These are phyloP conservation scores for Linnaemya vulpina DNA, from an alignment of 2,888 invertebrate species.

Conservation along the genomic window DNA sequence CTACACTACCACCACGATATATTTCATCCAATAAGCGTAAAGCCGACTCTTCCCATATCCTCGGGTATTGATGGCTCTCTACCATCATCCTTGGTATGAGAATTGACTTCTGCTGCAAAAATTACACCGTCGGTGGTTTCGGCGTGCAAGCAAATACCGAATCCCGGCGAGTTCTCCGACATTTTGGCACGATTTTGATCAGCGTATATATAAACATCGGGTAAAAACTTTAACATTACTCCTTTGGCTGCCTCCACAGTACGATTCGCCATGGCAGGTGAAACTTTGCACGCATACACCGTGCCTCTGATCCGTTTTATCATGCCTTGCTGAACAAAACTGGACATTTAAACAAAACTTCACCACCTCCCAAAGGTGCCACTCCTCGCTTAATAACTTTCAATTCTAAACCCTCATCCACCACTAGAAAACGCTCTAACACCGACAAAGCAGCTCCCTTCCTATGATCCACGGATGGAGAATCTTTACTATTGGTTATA, in stretches of 20 bases:
- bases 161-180: slow-evolving; percentile 95
- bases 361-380: slow-evolving; percentile 96
- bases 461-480: slow-evolving; percentile 93
- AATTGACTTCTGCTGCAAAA: slow-evolving; percentile 87
- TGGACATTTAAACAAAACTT: slow-evolving; percentile 95
- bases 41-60: slow-evolving; percentile 94
- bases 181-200: slow-evolving; percentile 95
- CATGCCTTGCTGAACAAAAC: slow-evolving; percentile 92
- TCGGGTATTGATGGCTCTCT: slow-evolving; percentile 91
- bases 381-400: slow-evolving; percentile 92
- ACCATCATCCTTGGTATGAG: slow-evolving; percentile 80
- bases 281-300: slow-evolving; percentile 94
- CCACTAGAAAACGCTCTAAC: slow-evolving; percentile 92
- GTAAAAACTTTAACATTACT: slow-evolving; percentile 93
- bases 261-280: slow-evolving; percentile 96
- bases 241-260: slow-evolving; percentile 97
- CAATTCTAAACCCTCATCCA: slow-evolving; percentile 94
- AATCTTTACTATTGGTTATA: slow-evolving; percentile 93
- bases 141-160: slow-evolving; percentile 94
- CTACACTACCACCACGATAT: slow-evolving; percentile 94
- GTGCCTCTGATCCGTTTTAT: slow-evolving; percentile 96
- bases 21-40: slow-evolving; percentile 94
- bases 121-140: slow-evolving; percentile 94
- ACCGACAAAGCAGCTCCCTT: slow-evolving; percentile 91
- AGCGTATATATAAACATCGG: slow-evolving; percentile 97